Percentiles rank a stretch among this genome's conserved stretches.
phyloP scores from a whole-genome alignment of 2,888 invertebrate species.

The Nowickia ferox region DNA sequence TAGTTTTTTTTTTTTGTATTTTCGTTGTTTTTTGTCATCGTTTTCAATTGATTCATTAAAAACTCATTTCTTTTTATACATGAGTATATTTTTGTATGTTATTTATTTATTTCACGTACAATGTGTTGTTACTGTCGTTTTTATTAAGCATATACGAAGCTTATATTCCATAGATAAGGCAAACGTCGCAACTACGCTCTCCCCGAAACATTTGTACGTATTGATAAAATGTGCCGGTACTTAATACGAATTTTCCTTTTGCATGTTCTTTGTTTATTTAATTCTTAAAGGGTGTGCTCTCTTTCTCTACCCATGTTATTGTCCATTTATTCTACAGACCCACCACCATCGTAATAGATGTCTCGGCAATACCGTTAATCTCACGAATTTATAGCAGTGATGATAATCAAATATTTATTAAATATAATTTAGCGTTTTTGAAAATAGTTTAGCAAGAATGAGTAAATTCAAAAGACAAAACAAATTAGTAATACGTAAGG shows the following conservation, averaged over 20 bases:
- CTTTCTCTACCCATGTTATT: not conserved
- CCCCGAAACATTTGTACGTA: constrained; percentile 1
- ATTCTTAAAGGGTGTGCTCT: constrained; percentile 49
- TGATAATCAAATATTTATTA: not conserved
- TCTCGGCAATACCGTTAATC: constrained; percentile 44
- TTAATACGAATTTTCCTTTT: constrained; percentile 44
- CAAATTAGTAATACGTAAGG: no score
- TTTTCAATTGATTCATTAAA: constrained; percentile 61
- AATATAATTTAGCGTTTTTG: no score
- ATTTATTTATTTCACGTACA: constrained; percentile 12
- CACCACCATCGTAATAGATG: constrained; percentile 22
- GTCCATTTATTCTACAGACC: constrained; percentile 20
- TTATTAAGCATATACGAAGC: constrained; percentile 58
- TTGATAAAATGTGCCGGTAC: constrained; percentile 29
- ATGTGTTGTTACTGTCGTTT: constrained; percentile 24
- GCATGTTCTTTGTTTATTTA: constrained; percentile 9
- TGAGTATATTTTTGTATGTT: constrained; percentile 36
- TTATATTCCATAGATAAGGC: constrained; percentile 66
- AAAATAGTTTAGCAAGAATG: no score
- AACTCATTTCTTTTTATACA: constrained; percentile 61
- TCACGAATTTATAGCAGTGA: constrained; percentile 3
- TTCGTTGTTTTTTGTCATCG: constrained; percentile 20
- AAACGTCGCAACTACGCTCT: constrained; percentile 27
- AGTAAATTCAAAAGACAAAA: no score
- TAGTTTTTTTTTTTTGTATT: constrained; percentile 21